Percentiles rank a stretch among this genome's conserved stretches.
Evolutionary conservation across 1,140 invertebrate species (phyloP).

Genomic region (Drosophila cardini): DNA sequence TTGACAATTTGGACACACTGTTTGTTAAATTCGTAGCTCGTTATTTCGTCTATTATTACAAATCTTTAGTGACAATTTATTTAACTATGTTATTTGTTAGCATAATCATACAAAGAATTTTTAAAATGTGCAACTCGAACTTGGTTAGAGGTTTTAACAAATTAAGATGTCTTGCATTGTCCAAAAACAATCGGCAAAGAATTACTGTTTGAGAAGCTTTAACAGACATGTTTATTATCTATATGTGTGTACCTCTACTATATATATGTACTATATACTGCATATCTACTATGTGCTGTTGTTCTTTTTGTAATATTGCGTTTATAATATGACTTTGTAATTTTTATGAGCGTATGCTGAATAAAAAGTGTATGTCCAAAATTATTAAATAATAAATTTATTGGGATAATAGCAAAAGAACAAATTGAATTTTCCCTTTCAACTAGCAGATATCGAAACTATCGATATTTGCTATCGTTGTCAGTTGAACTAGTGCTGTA

Average conservation of each 20-base stretch:
- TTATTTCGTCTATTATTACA: constrained; percentile 42
- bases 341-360: constrained; percentile 49
- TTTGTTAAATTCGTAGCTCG: constrained; percentile 21
- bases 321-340: constrained; percentile 74
- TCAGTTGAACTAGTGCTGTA: constrained; percentile 11
- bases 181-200: constrained; percentile 25
- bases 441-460: neutral
- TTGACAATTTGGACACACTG: constrained; percentile 42
- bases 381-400: constrained; percentile 25
- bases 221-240: constrained; percentile 27
- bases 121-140: constrained; percentile 67
- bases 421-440: neutral
- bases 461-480: constrained; percentile 14
- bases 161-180: constrained; percentile 45
- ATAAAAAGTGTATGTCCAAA: constrained; percentile 57
- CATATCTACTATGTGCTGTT: constrained; percentile 54
- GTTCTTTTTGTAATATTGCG: constrained; percentile 71
- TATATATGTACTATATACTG: constrained; percentile 42
- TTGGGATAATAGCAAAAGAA: constrained; percentile 3
- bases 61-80: constrained; percentile 73
- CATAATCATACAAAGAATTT: constrained; percentile 72
- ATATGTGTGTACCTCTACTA: constrained; percentile 4
- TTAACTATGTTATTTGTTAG: constrained; percentile 77
- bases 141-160: constrained; percentile 71
- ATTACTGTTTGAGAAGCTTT: constrained; percentile 20